phyloP scores from a whole-genome alignment of 2,888 invertebrate genomes.

The Encarsia formosa region DNA sequence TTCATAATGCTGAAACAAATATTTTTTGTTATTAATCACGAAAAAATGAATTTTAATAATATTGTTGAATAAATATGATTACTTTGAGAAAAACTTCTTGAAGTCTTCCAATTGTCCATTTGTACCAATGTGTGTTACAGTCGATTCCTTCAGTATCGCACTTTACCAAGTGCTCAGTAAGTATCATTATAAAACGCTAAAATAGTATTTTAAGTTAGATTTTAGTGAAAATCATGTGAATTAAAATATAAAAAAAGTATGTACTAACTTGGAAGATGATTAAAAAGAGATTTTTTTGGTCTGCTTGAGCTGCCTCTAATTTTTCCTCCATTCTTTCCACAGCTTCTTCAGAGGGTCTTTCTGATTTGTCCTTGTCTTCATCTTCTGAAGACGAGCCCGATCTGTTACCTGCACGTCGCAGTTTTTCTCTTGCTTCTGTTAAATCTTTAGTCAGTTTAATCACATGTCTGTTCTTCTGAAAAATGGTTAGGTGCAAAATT shows the following conservation, averaged over 20 bases:
- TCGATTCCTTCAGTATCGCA: conserved; percentile 92
- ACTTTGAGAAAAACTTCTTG: conserved; percentile 67
- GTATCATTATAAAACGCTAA: conserved; percentile 91
- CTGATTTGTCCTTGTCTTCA: conserved; percentile 59
- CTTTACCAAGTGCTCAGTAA: conserved; percentile 91
- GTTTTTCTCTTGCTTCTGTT: conserved; percentile 78
- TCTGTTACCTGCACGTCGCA: conserved; percentile 77
- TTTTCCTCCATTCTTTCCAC: conserved; percentile 95
- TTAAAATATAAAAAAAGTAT: too few species aligned
- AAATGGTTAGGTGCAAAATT: conserved; percentile 89
- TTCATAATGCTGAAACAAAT: conserved; percentile 82
- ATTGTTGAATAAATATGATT: conserved; percentile 20
- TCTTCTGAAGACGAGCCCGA: conserved; percentile 76
- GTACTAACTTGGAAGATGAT: conserved; percentile 82
- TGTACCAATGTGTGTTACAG: conserved; percentile 93
- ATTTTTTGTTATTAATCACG: too few species aligned
- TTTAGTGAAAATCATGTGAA: too few species aligned
- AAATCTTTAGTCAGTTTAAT: conserved; percentile 77
- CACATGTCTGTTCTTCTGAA: conserved; percentile 95
- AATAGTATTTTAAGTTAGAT: too few species aligned
- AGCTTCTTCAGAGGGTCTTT: conserved; percentile 73
- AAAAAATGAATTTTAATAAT: too few species aligned
- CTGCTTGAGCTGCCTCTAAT: conserved; percentile 88
- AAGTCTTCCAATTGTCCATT: conserved; percentile 89
- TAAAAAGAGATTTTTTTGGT: conserved; percentile 93